Evolutionary conservation across 2,888 invertebrate species (phyloP).

Genomic region (Macrosiphum euphorbiae): DNA sequence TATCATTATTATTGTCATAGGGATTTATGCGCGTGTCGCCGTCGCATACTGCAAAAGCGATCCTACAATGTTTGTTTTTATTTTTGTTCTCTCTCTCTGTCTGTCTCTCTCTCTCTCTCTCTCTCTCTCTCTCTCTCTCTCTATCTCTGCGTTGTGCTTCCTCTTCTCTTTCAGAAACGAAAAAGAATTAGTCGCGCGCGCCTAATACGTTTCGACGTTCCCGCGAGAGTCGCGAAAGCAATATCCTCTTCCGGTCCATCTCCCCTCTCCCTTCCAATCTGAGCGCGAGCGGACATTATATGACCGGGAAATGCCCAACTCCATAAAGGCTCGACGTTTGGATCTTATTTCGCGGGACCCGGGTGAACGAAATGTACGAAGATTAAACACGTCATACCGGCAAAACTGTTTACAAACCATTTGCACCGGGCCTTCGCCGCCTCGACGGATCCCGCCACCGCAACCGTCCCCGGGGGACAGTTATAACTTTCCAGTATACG

Average conservation of each 20-base stretch:
- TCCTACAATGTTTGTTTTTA: background rate
- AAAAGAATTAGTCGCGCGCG: slow-evolving; percentile 31
- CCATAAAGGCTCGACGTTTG: background rate
- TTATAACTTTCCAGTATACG: background rate
- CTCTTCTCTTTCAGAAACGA: background rate
- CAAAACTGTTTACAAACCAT: slow-evolving; percentile 28
- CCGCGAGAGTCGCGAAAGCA: slow-evolving; percentile 34
- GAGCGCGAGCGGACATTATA: background rate
- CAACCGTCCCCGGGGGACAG: background rate
- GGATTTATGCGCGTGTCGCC: background rate
- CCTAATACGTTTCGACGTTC: slow-evolving; percentile 25
- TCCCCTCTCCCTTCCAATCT: background rate
- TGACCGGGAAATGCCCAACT: background rate
- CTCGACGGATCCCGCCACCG: background rate
- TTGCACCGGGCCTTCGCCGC: background rate
- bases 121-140: background rate
- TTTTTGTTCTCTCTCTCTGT: background rate
- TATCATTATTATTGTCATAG: slow-evolving; percentile 2
- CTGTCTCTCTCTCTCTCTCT: background rate
- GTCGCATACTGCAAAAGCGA: background rate
- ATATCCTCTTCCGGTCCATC: slow-evolving; percentile 13
- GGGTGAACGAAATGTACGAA: background rate
- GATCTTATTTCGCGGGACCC: slow-evolving; percentile 19
- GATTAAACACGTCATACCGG: slow-evolving; percentile 30
- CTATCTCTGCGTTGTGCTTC: background rate